These are phyloP conservation scores for Latrodectus elegans DNA, from an alignment of 2,888 invertebrate species.

Conservation along the genomic window DNA sequence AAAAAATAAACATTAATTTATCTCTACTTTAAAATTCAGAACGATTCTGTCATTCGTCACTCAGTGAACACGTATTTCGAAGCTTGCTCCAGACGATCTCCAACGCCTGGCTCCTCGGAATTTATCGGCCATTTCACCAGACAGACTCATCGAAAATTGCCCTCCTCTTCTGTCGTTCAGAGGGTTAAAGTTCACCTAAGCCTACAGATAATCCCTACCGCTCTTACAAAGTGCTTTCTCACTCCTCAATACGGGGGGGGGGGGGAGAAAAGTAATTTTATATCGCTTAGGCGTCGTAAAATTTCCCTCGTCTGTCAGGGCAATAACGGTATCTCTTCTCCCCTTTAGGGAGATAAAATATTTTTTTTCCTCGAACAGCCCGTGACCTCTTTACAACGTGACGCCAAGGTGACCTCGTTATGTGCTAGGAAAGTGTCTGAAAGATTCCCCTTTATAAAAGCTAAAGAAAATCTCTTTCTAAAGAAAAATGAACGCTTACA, in stretches of 20 bases:
- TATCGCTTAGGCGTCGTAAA: constrained; percentile 19
- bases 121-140: not conserved
- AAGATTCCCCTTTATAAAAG: not conserved
- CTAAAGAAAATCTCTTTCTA: too few relatives aligned
- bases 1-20: too few relatives aligned
- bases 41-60: too few relatives aligned
- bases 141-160: not conserved
- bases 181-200: constrained; percentile 12
- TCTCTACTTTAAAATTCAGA: too few relatives aligned
- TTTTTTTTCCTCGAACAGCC: not conserved
- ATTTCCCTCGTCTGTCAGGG: constrained; percentile 7
- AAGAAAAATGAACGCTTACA: not conserved
- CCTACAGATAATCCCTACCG: constrained; percentile 1
- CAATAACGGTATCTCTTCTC: not conserved
- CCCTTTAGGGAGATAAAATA: not conserved
- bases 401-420: not conserved
- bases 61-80: too few relatives aligned
- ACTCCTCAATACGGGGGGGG: not conserved
- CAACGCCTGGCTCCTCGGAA: too few relatives aligned
- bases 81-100: too few relatives aligned
- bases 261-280: constrained; percentile 7
- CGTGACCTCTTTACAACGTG: not conserved
- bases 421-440: not conserved
- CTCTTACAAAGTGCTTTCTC: constrained; percentile 25
- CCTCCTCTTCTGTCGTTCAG: not conserved